These are phyloP conservation scores for Drosophila greeni DNA, from an alignment of 2,888 invertebrate species.

Conservation along the genomic window DNA sequence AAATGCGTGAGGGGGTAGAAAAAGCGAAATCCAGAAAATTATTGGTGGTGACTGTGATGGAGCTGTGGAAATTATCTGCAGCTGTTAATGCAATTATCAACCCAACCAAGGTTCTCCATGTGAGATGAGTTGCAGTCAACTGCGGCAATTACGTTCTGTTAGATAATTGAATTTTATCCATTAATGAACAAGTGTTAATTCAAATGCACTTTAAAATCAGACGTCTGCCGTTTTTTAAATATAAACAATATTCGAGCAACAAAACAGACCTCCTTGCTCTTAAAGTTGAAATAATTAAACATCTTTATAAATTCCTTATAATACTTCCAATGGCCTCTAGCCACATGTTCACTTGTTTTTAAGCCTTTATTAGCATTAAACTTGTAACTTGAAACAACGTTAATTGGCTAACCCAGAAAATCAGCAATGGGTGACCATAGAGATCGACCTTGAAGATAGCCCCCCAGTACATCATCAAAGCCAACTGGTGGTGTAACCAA, in stretches of 20 bases:
- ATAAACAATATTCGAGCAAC: too few species aligned
- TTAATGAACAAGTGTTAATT: slow-evolving; percentile 11
- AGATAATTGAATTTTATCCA: slow-evolving; percentile 23
- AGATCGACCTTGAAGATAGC: slow-evolving; percentile 33
- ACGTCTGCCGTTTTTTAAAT: neutral
- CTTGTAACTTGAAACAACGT: slow-evolving; percentile 15
- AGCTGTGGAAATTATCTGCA: slow-evolving; percentile 24
- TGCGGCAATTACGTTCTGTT: slow-evolving; percentile 19
- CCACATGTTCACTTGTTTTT: neutral
- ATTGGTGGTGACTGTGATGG: slow-evolving; percentile 51
- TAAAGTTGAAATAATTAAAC: neutral
- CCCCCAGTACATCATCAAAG: slow-evolving; percentile 7
- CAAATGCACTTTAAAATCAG: neutral
- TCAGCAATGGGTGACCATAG: slow-evolving; percentile 34
- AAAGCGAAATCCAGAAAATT: slow-evolving; percentile 40
- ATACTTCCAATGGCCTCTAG: neutral
- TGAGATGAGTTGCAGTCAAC: slow-evolving; percentile 33
- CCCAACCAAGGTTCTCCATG: neutral
- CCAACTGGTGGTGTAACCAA: slow-evolving; percentile 8
- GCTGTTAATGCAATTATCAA: slow-evolving; percentile 39
- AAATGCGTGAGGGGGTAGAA: slow-evolving; percentile 65
- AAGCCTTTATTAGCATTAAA: slow-evolving; percentile 8
- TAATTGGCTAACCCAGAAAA: slow-evolving; percentile 23
- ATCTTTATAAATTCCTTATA: neutral
- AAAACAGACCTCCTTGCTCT: too few species aligned